These are phyloP conservation scores for Agonopterix heracliana DNA, from an alignment of 2,888 invertebrate genomes.

Conservation along the genomic window DNA sequence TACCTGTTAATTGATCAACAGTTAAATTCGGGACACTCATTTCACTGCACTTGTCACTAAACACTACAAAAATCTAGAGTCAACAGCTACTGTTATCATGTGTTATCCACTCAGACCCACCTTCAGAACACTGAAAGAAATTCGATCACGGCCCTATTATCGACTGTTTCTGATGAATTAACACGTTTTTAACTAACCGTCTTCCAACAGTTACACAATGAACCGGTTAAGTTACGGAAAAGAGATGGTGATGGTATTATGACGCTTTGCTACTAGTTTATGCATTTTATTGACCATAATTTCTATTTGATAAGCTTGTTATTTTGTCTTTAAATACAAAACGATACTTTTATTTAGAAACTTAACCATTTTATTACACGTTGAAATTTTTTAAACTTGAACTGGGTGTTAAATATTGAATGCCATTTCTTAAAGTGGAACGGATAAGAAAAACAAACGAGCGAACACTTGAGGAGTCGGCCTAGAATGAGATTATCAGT, in stretches of 20 bases:
- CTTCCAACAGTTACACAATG: constrained; percentile 21
- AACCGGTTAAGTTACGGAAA: constrained; percentile 19
- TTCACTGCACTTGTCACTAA: constrained; percentile 28
- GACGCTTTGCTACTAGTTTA: constrained; percentile 17
- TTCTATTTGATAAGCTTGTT: constrained; percentile 18
- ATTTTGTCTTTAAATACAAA: constrained; percentile 3
- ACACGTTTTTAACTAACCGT: constrained; percentile 31
- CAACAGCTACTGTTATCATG: no score
- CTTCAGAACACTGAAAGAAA: constrained; percentile 54
- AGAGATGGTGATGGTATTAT: constrained; percentile 10
- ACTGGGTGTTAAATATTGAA: no score
- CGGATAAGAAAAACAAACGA: constrained; percentile 25
- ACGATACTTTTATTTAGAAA: neutral
- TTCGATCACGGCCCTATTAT: constrained; percentile 44
- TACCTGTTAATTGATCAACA: constrained; percentile 66
- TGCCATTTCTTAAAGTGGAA: no score
- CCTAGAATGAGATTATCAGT: constrained; percentile 68
- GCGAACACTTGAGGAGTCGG: constrained; percentile 48
- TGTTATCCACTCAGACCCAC: constrained; percentile 33
- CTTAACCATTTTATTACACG: neutral
- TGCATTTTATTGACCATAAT: constrained; percentile 25
- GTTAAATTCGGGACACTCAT: constrained; percentile 72
- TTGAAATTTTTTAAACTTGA: neutral
- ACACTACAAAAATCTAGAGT: constrained; percentile 2
- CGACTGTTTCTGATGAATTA: constrained; percentile 47